Base-by-base conservation (phyloP, 2,113 vertebrate genomes). In the Cairina moschata region DNA sequence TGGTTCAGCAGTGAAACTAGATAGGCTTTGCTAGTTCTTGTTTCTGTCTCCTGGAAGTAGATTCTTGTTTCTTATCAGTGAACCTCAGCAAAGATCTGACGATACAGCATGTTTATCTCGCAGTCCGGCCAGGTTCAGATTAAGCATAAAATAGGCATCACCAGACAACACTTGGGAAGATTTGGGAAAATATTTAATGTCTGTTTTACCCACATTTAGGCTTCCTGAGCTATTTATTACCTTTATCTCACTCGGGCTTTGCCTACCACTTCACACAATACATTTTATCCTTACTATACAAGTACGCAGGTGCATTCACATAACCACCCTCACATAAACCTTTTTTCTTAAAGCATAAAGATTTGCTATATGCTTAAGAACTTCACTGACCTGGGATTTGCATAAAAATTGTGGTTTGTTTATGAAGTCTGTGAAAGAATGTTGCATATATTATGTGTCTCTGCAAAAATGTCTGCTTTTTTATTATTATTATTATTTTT, bases 41-140 rank as follows among this genome's bases (percentile, higher is more conserved):
- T 83, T 90, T 93, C 59, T 90, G 29, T 67, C 83, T 90, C 36
- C 72, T 74, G 34, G 85, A 88, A 91, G 71, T 75, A 83, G 55
- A 59, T 42, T 50, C 1, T 11, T 67, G 73, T 14, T 63, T 88
- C 69, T 86, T 73, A 76, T 87, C 75, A n/a, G 55, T 59, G 56
- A 91, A 63, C 34, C 13, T 80, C 50, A 38, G 66, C 59, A 74
- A 67, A 72, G 71, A 83, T 95, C 74, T 65, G 31, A 79, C 87
- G 81, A 86, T 85, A 68, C 17, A 82, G 9, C 11, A 2, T 32
- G 18, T 88, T 88, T 88, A 55, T 56, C 80, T 88, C 83, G n/a
- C 68, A 68, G 15, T 85, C 73, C 6, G 4, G 63, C 50, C 77
- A 36, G 18, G 40, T 80, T 91, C 88, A 86, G 60, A 60, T 84